Evolutionary conservation across 2,113 vertebrate genomes (phyloP), one percentile per base, ranked within the genome.

Genomic region (Toxotes chatareus): DNA sequence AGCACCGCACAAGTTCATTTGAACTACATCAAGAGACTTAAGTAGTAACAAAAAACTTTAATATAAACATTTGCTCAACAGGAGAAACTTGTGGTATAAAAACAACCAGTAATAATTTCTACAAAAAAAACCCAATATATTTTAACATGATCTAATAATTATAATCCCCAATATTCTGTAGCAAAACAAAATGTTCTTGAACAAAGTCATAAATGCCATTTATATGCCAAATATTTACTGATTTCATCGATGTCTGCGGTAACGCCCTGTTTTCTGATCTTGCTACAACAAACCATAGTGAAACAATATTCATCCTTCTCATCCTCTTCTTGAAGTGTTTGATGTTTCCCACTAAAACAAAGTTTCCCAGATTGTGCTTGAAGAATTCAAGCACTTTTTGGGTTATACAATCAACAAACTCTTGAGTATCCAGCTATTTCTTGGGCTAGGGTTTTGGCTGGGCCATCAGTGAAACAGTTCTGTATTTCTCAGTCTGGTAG

Each of bases 401-500:
- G 3, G 1, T 75, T 64, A 4, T 68, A 31, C 27, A 47, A 32
- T 75, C 21, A 46, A 51, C 5, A 1, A 53, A 19, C 49, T 17
- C 23, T 36, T 68, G 11, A 17, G 13, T 6, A 23, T 76, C n/a
- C 7, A 8, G 4, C 44, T 82, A 88, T 60, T 70, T 81, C 51
- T 42, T 80, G 49, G 17, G 51, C 62, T 79, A 87, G 66, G 13
- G 8, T 72, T 85, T 80, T 16, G 31, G 13, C 16, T 72, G 23
- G 5, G 38, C 8, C 49, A 89, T 86, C 2, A 67, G 19, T 23
- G 71, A 40, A 19, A 32, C 0, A 17, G 40, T 75, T 91, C 95
- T 96, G 88, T 94, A 97, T 67, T 90, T 92, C 7, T 97, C 95
- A 67, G 94, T 95, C 83, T 97, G 96, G 91, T 96, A 99, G 86